Conservation (phyloP, 2,113 vertebrate genomes). For the Chaetops frenatus region DNA sequence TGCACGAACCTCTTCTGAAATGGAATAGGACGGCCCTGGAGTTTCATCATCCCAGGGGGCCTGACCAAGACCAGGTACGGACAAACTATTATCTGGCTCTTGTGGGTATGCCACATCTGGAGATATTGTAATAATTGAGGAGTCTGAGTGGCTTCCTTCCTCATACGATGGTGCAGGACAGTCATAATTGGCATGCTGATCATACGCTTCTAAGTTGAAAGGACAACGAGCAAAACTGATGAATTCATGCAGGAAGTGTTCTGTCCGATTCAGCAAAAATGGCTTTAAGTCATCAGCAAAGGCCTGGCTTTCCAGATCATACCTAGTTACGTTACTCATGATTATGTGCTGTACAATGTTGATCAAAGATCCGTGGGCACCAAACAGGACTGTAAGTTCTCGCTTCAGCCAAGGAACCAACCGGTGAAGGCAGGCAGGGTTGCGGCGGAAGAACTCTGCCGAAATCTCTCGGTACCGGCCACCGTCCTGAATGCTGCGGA, state of each 20-base stretch:
- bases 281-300: conserved; percentile 84
- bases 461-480: conserved; percentile 87
- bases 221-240: conserved; percentile 85
- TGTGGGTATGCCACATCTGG: conserved; percentile 73
- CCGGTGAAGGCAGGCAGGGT: conserved; percentile 91
- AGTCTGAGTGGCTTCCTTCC: conserved; percentile 83
- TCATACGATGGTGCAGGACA: conserved; percentile 81
- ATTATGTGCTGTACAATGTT: conserved; percentile 87
- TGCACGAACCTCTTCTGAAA: conserved; percentile 70
- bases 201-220: conserved; percentile 87
- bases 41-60: conserved; percentile 93
- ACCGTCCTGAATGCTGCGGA: conserved; percentile 81
- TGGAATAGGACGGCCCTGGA: conserved; percentile 85
- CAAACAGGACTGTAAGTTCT: conserved; percentile 87
- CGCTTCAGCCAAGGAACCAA: conserved; percentile 90
- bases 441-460: conserved; percentile 87
- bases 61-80: conserved; percentile 64
- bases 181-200: conserved; percentile 90
- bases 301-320: conserved; percentile 80
- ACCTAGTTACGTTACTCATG: conserved; percentile 78
- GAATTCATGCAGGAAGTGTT: conserved; percentile 90
- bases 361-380: conserved; percentile 81
- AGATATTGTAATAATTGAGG: conserved; percentile 89
- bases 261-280: conserved; percentile 82
- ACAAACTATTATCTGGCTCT: conserved; percentile 37